Conservation (phyloP, 2,113 vertebrate species). For the Ardeotis arabs region DNA sequence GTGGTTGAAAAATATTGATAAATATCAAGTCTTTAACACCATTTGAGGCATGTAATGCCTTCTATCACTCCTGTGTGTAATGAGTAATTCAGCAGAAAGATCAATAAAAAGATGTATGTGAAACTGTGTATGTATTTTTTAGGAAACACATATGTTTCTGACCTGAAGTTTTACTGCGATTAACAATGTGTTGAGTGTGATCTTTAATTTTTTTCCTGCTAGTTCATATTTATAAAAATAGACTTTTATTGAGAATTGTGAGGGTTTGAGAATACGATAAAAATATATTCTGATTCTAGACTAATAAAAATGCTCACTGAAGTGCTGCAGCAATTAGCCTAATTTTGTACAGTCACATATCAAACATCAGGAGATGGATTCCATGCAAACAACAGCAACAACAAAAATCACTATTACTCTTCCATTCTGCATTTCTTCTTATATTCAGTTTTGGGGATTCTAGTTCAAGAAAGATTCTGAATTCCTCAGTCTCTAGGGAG, state of each 20-base stretch:
- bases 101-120: background rate
- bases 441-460: background rate
- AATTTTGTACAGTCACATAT: background rate
- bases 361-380: background rate
- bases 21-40: background rate
- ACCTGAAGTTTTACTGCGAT: background rate
- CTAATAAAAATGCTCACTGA: background rate
- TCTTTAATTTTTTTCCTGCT: background rate
- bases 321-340: background rate
- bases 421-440: background rate
- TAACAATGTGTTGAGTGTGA: background rate
- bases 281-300: background rate
- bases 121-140: background rate
- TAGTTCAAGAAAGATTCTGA: background rate
- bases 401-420: background rate
- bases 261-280: background rate
- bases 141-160: background rate
- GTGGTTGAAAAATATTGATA: background rate
- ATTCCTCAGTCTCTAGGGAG: background rate
- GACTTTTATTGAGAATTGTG: background rate
- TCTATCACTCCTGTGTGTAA: background rate
- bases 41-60: background rate
- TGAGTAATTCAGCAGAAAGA: background rate
- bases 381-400: background rate
- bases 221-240: background rate